Conservation (phyloP, 2,797 vertebrate species). For the Pelochelys cantorii region DNA sequence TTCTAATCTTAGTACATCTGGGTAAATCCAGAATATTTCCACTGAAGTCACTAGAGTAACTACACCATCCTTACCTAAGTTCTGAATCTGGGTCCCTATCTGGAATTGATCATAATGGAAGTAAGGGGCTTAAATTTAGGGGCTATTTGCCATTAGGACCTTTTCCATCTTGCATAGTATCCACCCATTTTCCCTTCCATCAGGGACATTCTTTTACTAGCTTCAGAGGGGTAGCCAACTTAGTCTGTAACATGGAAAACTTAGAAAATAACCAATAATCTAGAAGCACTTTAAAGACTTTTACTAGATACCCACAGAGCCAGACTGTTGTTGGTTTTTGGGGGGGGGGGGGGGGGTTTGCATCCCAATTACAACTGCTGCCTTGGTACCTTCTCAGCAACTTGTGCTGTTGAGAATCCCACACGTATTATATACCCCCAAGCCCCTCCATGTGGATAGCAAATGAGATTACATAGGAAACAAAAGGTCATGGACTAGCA, state of each 20-base stretch:
- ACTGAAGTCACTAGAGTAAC: background rate
- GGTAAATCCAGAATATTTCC: background rate
- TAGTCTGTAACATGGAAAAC: no score
- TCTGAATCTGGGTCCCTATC: background rate
- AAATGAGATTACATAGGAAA: background rate
- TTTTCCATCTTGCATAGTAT: background rate
- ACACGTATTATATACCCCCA: background rate
- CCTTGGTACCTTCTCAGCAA: background rate
- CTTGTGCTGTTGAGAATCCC: background rate
- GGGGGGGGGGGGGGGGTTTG: no score
- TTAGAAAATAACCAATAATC: no score
- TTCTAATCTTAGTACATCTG: background rate
- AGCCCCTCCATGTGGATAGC: background rate
- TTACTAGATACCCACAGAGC: background rate
- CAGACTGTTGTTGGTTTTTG: background rate
- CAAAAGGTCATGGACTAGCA: background rate
- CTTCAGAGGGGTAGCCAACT: no score
- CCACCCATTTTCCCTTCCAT: background rate
- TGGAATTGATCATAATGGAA: background rate
- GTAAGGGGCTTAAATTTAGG: background rate
- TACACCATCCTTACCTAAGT: no score
- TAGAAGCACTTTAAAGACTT: no score
- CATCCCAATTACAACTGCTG: background rate
- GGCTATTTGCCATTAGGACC: background rate
- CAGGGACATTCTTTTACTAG: background rate